These are phyloP conservation scores for Arremon aurantiirostris DNA, from an alignment of 2,797 vertebrate species.

Conservation along the genomic window DNA sequence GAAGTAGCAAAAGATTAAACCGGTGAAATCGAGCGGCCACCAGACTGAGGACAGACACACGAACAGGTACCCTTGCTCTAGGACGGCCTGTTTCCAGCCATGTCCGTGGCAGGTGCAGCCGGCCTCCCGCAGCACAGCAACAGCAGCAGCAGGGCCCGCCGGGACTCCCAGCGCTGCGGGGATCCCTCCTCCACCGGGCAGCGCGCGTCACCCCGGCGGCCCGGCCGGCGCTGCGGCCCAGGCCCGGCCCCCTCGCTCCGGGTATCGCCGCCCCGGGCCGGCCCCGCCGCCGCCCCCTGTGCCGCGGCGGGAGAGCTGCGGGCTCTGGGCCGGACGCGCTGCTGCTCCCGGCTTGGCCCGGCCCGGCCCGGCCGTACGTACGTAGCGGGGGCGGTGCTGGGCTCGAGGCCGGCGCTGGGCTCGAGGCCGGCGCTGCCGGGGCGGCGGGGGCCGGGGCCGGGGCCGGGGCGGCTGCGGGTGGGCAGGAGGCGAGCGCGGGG, in stretches of 20 bases:
- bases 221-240: background rate
- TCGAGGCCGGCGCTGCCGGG: background rate
- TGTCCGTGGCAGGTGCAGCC: fast-evolving
- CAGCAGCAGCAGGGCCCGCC: background rate
- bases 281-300: background rate
- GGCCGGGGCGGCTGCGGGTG: background rate
- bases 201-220: background rate
- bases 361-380: background rate
- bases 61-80: fast-evolving
- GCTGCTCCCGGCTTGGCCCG: background rate
- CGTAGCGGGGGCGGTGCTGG: background rate
- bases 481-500: background rate
- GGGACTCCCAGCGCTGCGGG: background rate
- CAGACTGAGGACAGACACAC: fast-evolving
- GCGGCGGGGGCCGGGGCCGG: background rate
- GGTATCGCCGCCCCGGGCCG: background rate
- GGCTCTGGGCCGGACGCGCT: background rate
- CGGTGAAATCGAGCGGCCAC: background rate
- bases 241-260: constrained; percentile 25
- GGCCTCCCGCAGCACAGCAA: background rate
- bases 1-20: background rate
- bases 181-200: background rate
- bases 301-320: background rate
- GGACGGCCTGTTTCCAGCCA: fast-evolving
- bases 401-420: background rate